Conservation (phyloP, 1,140 invertebrate genomes). For the Drosophila watanabei region DNA sequence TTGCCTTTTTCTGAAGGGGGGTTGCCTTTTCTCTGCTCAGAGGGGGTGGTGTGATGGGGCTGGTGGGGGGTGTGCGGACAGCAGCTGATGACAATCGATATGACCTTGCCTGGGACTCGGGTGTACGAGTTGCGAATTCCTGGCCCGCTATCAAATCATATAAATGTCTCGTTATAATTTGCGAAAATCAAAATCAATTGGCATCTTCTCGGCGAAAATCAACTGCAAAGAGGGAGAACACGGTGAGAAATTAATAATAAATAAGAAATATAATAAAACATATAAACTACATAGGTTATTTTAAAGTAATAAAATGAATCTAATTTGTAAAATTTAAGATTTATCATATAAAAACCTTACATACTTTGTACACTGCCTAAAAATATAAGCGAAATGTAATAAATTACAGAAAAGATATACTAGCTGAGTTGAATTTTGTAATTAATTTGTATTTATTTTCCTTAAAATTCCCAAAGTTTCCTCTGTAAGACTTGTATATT, state of each 20-base stretch:
- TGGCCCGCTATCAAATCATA: slow-evolving; percentile 55
- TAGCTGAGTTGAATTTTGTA: background rate
- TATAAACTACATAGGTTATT: background rate
- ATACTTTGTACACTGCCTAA: background rate
- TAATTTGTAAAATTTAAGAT: background rate
- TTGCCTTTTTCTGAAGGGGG: slow-evolving; percentile 5
- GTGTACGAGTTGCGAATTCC: slow-evolving; percentile 32
- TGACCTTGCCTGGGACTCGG: slow-evolving; percentile 59
- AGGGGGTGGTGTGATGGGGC: background rate
- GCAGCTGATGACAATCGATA: slow-evolving; percentile 69
- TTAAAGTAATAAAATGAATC: background rate
- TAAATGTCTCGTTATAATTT: slow-evolving; percentile 64
- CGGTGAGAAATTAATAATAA: background rate
- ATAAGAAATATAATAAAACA: background rate
- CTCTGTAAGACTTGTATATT: slow-evolving; percentile 2
- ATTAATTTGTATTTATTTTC: slow-evolving; percentile 1
- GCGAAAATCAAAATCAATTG: slow-evolving; percentile 81
- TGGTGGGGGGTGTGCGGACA: slow-evolving; percentile 3
- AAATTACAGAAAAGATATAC: background rate
- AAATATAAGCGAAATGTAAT: background rate
- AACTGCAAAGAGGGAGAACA: slow-evolving; percentile 46
- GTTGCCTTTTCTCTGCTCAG: background rate
- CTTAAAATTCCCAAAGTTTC: background rate
- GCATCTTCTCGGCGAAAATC: slow-evolving; percentile 62
- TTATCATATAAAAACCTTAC: background rate